Percentiles rank a stretch among this genome's conserved stretches.
Evolutionary conservation across 2,113 vertebrate species (phyloP).

Genomic region (Leptosomus discolor): DNA sequence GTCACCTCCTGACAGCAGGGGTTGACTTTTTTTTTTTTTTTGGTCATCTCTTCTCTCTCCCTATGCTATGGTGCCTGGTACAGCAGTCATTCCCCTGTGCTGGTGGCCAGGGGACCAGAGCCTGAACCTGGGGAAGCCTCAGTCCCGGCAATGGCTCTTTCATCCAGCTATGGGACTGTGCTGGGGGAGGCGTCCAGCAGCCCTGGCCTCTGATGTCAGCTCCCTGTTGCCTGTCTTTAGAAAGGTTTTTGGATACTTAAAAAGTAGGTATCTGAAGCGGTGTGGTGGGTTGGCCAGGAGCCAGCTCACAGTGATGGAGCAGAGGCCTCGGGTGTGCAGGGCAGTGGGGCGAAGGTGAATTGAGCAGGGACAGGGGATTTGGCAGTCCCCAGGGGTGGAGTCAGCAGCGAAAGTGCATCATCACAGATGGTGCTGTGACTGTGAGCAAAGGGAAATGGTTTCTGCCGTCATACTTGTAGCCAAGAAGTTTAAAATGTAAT

Average conservation of each 20-base stretch:
- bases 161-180: not conserved
- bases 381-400: not conserved
- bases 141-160: not conserved
- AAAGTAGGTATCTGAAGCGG: not conserved
- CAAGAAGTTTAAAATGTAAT: not conserved
- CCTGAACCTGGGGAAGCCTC: fast-evolving
- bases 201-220: fast-evolving
- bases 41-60: not conserved
- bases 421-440: not conserved
- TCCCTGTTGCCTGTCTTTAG: not conserved
- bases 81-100: not conserved
- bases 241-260: not conserved
- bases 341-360: not conserved
- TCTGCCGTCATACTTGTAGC: not conserved
- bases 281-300: not conserved
- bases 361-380: not conserved
- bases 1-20: not conserved
- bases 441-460: not conserved
- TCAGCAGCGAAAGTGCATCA: not conserved
- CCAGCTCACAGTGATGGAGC: fast-evolving
- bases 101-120: not conserved
- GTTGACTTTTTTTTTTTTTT: not conserved
- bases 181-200: not conserved
- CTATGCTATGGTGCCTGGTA: not conserved
- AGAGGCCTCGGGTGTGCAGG: not conserved